Evolutionary conservation across 2,888 invertebrate genomes (phyloP), one percentile per base, ranked within the genome.

Genomic region (Cancer borealis): DNA sequence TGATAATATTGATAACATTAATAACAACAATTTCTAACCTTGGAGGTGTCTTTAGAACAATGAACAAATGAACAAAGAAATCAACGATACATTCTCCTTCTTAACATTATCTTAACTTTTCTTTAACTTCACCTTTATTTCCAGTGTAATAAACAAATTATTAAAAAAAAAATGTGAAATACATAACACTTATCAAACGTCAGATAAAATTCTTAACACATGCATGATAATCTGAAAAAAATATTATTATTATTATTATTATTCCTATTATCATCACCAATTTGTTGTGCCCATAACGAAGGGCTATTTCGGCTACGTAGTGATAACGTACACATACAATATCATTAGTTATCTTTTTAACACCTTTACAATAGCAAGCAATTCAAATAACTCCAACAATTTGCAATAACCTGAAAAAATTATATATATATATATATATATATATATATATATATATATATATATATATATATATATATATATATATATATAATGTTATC

Each of bases 331-430:
- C 10, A 73, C 26, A 73, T 73, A 73, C 26, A 73, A 26, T 26
- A 73, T 21, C 73, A 73, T 73, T 84, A 84, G 17, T 39, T n/a
- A 21, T 30, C 10, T 79, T 39, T 84, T 84, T 84, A 14, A 84
- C 84, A 84, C 5, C 84, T 84, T 84, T 84, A 84, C 39, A 84
- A 84, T 84, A 84, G 30, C 39, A 84, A 39, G 84, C 39, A 30
- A 84, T 89, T 49, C 6, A 89, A 47, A 89, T 89, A 89, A 46
- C 47, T 89, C 39, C 14, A 89, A 49, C 47, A 49, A 89, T 89
- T 49, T 89, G 54, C 47, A 54, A 47, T 47, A 49, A n/a, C 47
- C 17, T 49, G 49, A 89, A 49, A 89, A 89, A 89, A 30, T 30
- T 17, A 87, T 1, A 87, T 17, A 14, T 26, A 87, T 87, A 87